phyloP scores from a whole-genome alignment of 2,113 vertebrate species.

The Isichthys henryi region DNA sequence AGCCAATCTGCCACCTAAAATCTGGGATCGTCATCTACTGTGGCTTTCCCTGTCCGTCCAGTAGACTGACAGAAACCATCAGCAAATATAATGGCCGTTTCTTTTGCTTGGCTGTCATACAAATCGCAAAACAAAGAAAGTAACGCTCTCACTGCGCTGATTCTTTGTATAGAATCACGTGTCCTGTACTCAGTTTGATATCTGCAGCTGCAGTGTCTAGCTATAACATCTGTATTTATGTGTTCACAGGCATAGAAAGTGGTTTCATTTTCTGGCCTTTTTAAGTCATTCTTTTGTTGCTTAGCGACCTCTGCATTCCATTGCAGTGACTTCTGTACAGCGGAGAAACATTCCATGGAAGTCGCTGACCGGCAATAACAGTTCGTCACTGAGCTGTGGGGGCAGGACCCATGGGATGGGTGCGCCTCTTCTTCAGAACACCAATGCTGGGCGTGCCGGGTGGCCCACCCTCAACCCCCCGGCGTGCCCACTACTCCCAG shows the following conservation, averaged over 20 bases:
- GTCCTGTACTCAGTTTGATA: neutral
- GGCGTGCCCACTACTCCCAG: neutral
- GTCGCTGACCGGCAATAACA: slow-evolving; percentile 61
- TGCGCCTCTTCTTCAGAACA: neutral
- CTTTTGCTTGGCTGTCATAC: neutral
- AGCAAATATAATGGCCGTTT: slow-evolving; percentile 10
- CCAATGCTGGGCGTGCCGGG: neutral
- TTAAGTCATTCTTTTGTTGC: slow-evolving; percentile 60
- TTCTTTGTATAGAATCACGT: neutral
- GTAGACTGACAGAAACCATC: slow-evolving; percentile 17
- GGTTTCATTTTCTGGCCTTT: slow-evolving; percentile 51
- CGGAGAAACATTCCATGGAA: slow-evolving; percentile 53
- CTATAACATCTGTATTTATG: neutral
- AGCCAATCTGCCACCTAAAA: slow-evolving; percentile 16
- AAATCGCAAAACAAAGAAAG: neutral
- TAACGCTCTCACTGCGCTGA: neutral
- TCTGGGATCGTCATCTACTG: neutral
- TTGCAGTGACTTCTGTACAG: slow-evolving; percentile 60
- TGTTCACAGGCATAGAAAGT: neutral
- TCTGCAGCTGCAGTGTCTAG: neutral
- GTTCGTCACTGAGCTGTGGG: slow-evolving; percentile 8
- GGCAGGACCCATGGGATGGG: slow-evolving; percentile 3
- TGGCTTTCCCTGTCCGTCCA: slow-evolving; percentile 11
- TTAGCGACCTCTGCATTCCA: slow-evolving; percentile 56
- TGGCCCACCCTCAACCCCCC: neutral